Evolutionary conservation across 2,888 invertebrate species (phyloP).

Genomic region (Junonia oenone): DNA sequence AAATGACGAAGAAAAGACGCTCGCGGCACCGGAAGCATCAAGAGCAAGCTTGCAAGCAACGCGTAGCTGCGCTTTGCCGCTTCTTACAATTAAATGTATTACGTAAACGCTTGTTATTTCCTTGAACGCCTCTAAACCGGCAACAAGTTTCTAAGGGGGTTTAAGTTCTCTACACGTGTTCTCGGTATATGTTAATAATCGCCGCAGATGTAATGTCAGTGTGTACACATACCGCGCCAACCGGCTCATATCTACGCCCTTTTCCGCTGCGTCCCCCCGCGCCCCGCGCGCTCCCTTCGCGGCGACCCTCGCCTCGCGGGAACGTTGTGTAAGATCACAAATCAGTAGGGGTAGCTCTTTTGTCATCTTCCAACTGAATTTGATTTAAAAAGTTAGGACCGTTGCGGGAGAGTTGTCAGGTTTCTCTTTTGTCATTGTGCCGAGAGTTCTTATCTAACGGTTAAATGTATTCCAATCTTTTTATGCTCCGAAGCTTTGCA

Average conservation of each 20-base stretch:
- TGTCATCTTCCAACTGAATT: constrained; percentile 32
- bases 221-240: constrained; percentile 20
- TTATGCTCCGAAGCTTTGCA: constrained; percentile 7
- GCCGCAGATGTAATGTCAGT: constrained; percentile 32
- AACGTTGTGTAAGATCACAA: constrained; percentile 32
- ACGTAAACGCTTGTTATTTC: constrained; percentile 15
- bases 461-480: constrained; percentile 22
- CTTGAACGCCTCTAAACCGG: constrained; percentile 12
- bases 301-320: constrained; percentile 16
- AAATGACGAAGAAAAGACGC: not conserved
- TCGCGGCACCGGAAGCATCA: not conserved
- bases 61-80: constrained; percentile 1
- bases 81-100: not conserved
- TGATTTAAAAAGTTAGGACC: constrained; percentile 27
- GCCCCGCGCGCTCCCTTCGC: constrained; percentile 7
- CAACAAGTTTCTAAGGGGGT: constrained; percentile 24
- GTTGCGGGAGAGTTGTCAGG: constrained; percentile 26
- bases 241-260: constrained; percentile 29
- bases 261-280: constrained; percentile 18
- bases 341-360: constrained; percentile 32
- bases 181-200: constrained; percentile 27
- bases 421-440: constrained; percentile 25
- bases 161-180: constrained; percentile 28
- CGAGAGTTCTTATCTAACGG: constrained; percentile 28
- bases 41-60: not conserved